Percentiles rank a stretch among this genome's conserved stretches.
These are phyloP conservation scores for Glossosoma conforme DNA, from an alignment of 1,140 invertebrate genomes.

Conservation along the genomic window DNA sequence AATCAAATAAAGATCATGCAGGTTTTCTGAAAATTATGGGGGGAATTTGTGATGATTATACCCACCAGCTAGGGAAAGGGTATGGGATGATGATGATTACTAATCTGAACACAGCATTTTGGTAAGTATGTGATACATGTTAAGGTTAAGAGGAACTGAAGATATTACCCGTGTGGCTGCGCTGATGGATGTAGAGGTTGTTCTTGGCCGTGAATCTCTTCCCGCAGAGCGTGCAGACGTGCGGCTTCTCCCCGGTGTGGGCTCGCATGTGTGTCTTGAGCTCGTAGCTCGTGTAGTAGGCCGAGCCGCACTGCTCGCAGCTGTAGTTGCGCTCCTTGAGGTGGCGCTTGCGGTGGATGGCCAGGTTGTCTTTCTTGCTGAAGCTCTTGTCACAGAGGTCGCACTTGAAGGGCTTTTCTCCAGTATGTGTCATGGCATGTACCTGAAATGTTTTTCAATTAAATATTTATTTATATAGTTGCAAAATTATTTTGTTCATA, in stretches of 20 bases:
- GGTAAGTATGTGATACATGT: too few relatives aligned
- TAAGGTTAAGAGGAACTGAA: too few relatives aligned
- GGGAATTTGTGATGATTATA: too few relatives aligned
- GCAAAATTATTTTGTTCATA: too few relatives aligned
- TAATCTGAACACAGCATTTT: too few relatives aligned
- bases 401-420: conserved; percentile 36
- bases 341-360: conserved; percentile 24
- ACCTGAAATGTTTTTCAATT: conserved; percentile 27
- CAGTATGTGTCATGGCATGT: conserved; percentile 32
- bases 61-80: too few relatives aligned
- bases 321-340: conserved; percentile 25
- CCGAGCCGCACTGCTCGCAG: conserved; percentile 26
- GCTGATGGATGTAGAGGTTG: conserved; percentile 28
- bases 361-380: conserved; percentile 28
- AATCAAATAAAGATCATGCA: background rate
- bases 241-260: conserved; percentile 29
- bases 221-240: conserved; percentile 26
- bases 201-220: conserved; percentile 30
- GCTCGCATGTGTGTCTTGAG: conserved; percentile 26
- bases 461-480: too few relatives aligned
- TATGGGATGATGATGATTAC: too few relatives aligned
- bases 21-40: too few relatives aligned
- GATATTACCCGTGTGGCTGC: conserved; percentile 26
- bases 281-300: conserved; percentile 30
- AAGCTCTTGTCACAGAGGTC: conserved; percentile 34